phyloP scores from a whole-genome alignment of 2,113 vertebrate species.

The Periophthalmus modestus region DNA sequence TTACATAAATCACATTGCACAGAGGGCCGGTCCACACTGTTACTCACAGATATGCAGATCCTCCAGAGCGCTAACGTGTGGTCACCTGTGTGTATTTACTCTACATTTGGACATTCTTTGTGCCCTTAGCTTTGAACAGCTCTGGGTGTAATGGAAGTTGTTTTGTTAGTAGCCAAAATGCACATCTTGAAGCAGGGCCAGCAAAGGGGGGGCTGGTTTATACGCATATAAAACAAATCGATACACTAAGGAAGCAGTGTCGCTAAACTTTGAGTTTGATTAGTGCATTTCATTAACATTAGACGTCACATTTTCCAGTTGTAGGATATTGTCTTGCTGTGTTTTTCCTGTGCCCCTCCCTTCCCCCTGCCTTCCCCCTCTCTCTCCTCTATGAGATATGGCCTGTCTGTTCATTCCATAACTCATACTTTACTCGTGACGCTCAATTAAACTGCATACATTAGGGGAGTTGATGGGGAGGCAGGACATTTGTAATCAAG shows the following conservation, averaged over 20 bases:
- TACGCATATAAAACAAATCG: not conserved
- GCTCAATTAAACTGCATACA: conserved; percentile 83
- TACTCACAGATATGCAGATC: not conserved
- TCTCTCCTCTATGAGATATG: conserved; percentile 65
- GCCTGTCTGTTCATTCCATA: conserved; percentile 73
- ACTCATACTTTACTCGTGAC: conserved; percentile 75
- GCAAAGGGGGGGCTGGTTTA: not conserved
- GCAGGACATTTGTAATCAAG: conserved; percentile 80
- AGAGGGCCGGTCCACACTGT: not conserved
- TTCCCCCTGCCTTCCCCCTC: not conserved
- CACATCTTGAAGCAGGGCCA: not conserved
- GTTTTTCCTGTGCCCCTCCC: conserved; percentile 18
- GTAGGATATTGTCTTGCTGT: conserved; percentile 33
- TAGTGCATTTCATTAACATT: conserved; percentile 39
- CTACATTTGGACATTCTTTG: no score
- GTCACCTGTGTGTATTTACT: not conserved
- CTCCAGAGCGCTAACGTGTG: not conserved
- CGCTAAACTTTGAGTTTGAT: conserved; percentile 49
- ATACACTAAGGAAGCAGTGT: conserved; percentile 21
- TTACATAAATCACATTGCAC: not conserved
- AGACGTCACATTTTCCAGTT: conserved; percentile 40
- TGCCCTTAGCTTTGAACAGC: not conserved
- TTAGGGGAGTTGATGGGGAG: conserved; percentile 74
- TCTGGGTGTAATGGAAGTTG: not conserved
- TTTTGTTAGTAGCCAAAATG: not conserved